phyloP scores from a whole-genome alignment of 2,113 vertebrate genomes.

The Callorhinus ursinus region DNA sequence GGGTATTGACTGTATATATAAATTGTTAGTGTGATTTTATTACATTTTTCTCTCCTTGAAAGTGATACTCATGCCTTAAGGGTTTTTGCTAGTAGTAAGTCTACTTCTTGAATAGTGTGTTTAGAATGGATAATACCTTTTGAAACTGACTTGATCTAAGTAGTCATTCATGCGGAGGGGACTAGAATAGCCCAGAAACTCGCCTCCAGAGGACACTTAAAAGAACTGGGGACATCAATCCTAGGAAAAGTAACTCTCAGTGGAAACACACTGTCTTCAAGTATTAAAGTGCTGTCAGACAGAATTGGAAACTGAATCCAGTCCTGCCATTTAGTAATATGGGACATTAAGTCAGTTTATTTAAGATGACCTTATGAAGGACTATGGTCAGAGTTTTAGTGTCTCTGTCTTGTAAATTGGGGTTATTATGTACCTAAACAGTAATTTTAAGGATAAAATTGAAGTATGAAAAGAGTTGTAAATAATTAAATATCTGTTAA shows the following conservation, averaged over 20 bases:
- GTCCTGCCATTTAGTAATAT: constrained; percentile 28
- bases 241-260: neutral
- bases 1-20: neutral
- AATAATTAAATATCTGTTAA: neutral
- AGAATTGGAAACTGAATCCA: neutral
- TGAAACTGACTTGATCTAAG: constrained; percentile 21
- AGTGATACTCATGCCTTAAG: neutral
- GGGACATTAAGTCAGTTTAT: neutral
- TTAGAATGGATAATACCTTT: neutral
- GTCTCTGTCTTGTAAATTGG: neutral
- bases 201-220: neutral
- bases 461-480: neutral
- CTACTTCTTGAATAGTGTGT: neutral
- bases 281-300: neutral
- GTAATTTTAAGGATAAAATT: neutral
- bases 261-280: neutral
- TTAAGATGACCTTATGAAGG: neutral
- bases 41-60: constrained; percentile 4
- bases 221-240: neutral
- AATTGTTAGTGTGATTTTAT: neutral
- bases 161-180: neutral
- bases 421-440: neutral
- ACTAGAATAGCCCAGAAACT: neutral
- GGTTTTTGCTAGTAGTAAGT: neutral
- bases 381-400: neutral